Evolutionary conservation across 1,140 invertebrate species (phyloP).

Genomic region (Magallana gigas): DNA sequence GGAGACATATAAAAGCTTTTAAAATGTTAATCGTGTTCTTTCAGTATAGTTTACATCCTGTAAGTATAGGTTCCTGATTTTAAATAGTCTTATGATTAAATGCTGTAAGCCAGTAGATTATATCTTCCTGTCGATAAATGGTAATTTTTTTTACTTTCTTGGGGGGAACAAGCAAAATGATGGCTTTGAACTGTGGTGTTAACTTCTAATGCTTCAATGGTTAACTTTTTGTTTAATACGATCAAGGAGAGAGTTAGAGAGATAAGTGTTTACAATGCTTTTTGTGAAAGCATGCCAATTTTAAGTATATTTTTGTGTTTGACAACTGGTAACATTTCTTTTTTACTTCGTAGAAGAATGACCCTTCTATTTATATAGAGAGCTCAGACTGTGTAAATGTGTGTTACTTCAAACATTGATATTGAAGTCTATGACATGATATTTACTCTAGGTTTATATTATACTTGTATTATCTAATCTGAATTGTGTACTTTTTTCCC

Average conservation of each 20-base stretch:
- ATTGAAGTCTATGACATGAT: too few species aligned
- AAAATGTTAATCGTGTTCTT: too few species aligned
- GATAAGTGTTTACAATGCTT: conserved; percentile 22
- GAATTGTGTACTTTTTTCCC: too few species aligned
- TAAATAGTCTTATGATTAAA: neutral
- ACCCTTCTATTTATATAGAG: neutral
- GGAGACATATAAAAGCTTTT: too few species aligned
- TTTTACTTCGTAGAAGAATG: neutral
- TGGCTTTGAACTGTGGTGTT: conserved; percentile 14
- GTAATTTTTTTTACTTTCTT: conserved; percentile 17
- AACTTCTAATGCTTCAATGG: neutral
- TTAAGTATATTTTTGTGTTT: conserved; percentile 19
- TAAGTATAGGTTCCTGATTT: neutral
- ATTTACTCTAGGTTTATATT: too few species aligned
- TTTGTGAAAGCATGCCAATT: conserved; percentile 21
- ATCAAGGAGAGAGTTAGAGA: neutral
- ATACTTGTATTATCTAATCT: too few species aligned
- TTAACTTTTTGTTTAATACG: neutral
- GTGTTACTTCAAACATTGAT: too few species aligned
- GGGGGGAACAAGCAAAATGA: conserved; percentile 9
- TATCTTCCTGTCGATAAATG: neutral
- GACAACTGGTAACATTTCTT: neutral
- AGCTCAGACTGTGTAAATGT: neutral
- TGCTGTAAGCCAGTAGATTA: neutral
- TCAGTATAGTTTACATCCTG: neutral